Conservation (phyloP, 2,797 vertebrate genomes). For the Selene dorsalis region DNA sequence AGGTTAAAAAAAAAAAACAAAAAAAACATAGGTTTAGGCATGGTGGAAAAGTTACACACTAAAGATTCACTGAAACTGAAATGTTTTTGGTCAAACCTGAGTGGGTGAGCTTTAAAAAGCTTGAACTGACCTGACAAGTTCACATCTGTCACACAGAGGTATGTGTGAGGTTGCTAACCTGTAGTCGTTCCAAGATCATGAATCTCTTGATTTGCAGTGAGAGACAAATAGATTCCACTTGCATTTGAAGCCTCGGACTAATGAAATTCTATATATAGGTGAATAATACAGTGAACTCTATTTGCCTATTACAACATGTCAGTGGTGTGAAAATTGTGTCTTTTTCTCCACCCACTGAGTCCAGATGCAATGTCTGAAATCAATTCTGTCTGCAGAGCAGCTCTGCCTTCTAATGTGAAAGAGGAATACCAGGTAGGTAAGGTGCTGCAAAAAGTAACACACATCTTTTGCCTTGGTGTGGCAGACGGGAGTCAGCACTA, state of each 20-base stretch:
- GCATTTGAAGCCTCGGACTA: constrained; percentile 25
- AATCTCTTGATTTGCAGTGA: constrained; percentile 13
- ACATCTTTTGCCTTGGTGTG: constrained; percentile 5
- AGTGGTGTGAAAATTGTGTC: constrained; percentile 27
- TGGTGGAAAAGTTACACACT: no score
- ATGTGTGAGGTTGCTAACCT: background rate
- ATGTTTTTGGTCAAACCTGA: no score
- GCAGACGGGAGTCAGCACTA: constrained; percentile 31
- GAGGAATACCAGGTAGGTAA: constrained; percentile 10
- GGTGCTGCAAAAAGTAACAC: constrained; percentile 16
- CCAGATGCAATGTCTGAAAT: constrained; percentile 41
- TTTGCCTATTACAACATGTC: constrained; percentile 39
- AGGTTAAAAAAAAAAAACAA: no score
- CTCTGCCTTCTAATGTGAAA: constrained; percentile 27
- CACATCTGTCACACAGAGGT: background rate
- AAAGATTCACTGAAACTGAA: no score
- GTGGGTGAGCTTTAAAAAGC: no score
- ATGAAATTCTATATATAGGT: constrained; percentile 39
- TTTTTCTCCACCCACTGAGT: constrained; percentile 27
- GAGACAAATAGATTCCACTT: constrained; percentile 31
- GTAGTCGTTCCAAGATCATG: background rate
- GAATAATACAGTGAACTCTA: constrained; percentile 48
- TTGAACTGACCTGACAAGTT: constrained; percentile 1
- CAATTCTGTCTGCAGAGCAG: constrained; percentile 12
- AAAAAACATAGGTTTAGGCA: no score